phyloP scores from a whole-genome alignment of 2,113 vertebrate species.

The Lycocorax pyrrhopterus region DNA sequence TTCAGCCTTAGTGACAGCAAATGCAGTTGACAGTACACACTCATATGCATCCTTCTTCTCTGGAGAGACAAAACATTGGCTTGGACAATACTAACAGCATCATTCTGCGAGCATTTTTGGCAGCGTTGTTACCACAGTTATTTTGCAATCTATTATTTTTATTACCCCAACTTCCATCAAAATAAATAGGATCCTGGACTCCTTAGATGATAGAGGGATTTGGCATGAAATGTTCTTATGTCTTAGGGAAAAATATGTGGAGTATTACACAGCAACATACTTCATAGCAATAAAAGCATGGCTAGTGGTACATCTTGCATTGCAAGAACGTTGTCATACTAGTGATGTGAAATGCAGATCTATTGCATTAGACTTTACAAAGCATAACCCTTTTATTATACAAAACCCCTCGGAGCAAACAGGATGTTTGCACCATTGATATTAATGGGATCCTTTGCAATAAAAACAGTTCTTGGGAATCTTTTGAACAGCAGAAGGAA shows the following conservation, averaged over 20 bases:
- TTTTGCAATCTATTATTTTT: conserved; percentile 2
- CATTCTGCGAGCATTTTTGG: background rate
- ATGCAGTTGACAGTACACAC: background rate
- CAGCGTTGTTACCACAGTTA: background rate
- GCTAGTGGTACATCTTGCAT: background rate
- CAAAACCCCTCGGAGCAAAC: background rate
- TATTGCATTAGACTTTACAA: background rate
- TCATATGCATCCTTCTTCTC: background rate
- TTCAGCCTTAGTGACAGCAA: background rate
- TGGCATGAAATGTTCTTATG: background rate
- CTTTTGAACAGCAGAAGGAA: background rate
- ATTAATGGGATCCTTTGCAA: conserved; percentile 4
- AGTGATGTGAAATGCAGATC: background rate
- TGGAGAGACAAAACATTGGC: background rate
- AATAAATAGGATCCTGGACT: background rate
- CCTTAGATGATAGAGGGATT: background rate
- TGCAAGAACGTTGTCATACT: background rate
- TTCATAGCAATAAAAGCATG: background rate
- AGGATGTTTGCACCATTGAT: background rate
- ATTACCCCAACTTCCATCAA: background rate
- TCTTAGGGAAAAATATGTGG: background rate
- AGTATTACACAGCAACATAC: background rate
- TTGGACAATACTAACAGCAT: background rate
- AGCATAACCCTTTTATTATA: background rate
- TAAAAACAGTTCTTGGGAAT: background rate